These are phyloP conservation scores for Tetragnatha versicolor DNA, from an alignment of 1,140 invertebrate genomes.

Conservation along the genomic window DNA sequence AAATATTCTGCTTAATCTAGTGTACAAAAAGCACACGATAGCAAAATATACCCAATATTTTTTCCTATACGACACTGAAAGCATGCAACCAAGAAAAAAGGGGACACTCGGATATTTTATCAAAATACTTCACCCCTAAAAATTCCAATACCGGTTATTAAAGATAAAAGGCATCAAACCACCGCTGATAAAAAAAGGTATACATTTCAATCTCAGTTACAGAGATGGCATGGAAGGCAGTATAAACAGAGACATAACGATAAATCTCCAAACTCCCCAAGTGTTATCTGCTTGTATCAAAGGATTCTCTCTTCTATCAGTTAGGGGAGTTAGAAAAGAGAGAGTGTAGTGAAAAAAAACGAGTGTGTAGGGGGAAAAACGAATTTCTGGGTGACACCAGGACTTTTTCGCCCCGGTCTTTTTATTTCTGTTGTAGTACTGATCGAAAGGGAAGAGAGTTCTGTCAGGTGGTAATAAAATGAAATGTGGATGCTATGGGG, in stretches of 20 bases:
- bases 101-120: no score
- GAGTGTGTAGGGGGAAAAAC: neutral
- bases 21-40: no score
- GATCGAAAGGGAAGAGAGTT: conserved; percentile 8
- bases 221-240: neutral
- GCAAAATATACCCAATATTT: no score
- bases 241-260: neutral
- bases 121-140: no score
- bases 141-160: no score
- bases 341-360: neutral
- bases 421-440: neutral
- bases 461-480: conserved; percentile 21
- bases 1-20: no score
- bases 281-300: conserved; percentile 7
- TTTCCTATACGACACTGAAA: no score
- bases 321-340: neutral
- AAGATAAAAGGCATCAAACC: no score
- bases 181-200: neutral
- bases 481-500: neutral
- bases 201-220: neutral
- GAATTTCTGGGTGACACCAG: neutral
- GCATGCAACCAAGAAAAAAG: no score
- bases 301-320: neutral
- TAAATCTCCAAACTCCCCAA: conserved; percentile 6
- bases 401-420: neutral